phyloP scores from a whole-genome alignment of 2,888 invertebrate species.

The Oithona nana region DNA sequence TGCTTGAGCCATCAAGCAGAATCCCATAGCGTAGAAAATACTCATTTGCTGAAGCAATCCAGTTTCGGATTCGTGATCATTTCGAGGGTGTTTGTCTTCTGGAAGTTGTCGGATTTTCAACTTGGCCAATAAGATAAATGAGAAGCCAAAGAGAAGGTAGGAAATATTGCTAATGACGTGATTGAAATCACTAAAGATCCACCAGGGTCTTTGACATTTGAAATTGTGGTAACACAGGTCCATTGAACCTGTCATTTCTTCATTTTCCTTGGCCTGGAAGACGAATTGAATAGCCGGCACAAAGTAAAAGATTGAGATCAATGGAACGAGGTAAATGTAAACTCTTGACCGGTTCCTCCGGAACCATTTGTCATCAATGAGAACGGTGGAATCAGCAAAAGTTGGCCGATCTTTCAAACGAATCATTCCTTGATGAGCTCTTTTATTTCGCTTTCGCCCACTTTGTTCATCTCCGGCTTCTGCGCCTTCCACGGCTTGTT shows the following conservation, averaged over 20 bases:
- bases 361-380: slow-evolving; percentile 9
- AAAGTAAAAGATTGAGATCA: slow-evolving; percentile 10
- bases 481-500: not conserved
- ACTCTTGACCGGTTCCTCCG: slow-evolving; percentile 13
- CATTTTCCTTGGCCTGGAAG: slow-evolving; percentile 10
- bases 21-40: slow-evolving; percentile 12
- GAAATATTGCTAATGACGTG: slow-evolving; percentile 14
- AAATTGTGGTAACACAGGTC: slow-evolving; percentile 17
- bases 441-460: not conserved
- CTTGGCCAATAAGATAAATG: not conserved
- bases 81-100: not conserved
- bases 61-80: not conserved
- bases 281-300: slow-evolving; percentile 13
- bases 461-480: not conserved
- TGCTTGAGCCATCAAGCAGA: slow-evolving; percentile 2
- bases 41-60: slow-evolving; percentile 13
- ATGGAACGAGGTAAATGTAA: slow-evolving; percentile 9
- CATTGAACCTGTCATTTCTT: slow-evolving; percentile 4
- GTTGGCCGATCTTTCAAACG: not conserved
- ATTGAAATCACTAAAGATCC: slow-evolving; percentile 13
- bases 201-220: slow-evolving; percentile 1
- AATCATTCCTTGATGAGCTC: slow-evolving; percentile 1
- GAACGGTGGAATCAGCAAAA: not conserved
- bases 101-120: slow-evolving; percentile 1
- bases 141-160: slow-evolving; percentile 1